Base-by-base conservation (phyloP, 2,797 vertebrate species). In the Periophthalmus magnuspinnatus region DNA sequence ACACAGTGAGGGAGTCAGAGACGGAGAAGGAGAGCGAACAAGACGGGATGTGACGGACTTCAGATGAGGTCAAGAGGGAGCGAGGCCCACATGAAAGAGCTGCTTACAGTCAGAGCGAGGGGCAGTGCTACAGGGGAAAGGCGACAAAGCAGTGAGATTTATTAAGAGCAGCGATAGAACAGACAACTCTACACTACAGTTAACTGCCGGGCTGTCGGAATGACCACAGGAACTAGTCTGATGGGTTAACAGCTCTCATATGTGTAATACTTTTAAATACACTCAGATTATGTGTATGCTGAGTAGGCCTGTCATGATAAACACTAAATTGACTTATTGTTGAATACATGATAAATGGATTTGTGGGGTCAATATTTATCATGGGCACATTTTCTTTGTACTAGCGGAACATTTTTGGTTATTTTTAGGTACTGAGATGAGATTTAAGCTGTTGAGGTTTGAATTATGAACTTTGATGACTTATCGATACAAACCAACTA, bases 31-130 rank as follows among this genome's bases (percentile, higher is more conserved):
- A 80, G 71, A 70, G 76, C 28, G 62, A 82, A 79, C 72, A 38
- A 65, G 71, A 78, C 19, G 28, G 68, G 68, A 80, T 77, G 45
- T 45, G 79, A 80, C 38, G 56, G 84, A 72, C 71, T 81, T 72
- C 65, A 9, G 48, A 69, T 77, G 76, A 88, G 86, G 87, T 84
- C 85, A 86, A 65, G 78, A 82, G 75, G 85, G 72, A 54, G 76
- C 69, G 32, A 41, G 81, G 81, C 69, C 32, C 71, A 75, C 70
- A 81, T 71, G 78, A 84, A 79, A 83, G 73, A 65, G 33, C 22
- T 71, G 68, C 74, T 6, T 13, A 57, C n/a, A 59, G 47, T 56
- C 21, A 19, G 24, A 71, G n/a, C 17, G 24, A 67, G 60, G 14
- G 22, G 13, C 9, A 19, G 34, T 33, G 16, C n/a, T 5, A 36